Evolutionary conservation across 64 coral and sea anemone genomes (phyloP), one percentile per base, ranked within the genome.

Genomic region (Porites lutea): DNA sequence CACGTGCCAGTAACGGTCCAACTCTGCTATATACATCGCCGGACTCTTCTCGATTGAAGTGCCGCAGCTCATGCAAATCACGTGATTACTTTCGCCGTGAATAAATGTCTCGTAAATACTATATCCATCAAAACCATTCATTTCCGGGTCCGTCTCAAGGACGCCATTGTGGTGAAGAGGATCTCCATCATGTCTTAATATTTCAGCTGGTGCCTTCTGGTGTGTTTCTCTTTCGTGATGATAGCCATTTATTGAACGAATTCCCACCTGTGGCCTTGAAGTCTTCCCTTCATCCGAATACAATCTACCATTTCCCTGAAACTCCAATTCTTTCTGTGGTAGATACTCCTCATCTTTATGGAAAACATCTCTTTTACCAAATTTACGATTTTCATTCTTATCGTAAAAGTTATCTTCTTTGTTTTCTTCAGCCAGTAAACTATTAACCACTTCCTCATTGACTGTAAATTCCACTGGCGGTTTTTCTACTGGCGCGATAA

Each of bases 1-100:
- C 18, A 86, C 81, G 37, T 92, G 90, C 90, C 90, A 92, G 72
- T 92, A 92, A 27, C 82, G 82, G 48, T 92, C 83, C 45, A 92
- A 86, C 58, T 92, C 90, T 43, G 68, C 58, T 27, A 92, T 75
- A 57, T 76, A 92, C 90, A 92, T 71, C 19, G 90, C 82, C 12
- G 57, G 16, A 77, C 78, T 71, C 52, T 86, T 92, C 62, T 78
- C 65, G 71, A 92, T 92, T 59, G 82, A 78, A 10, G 48, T 49
- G 12, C 90, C 82, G 73, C 90, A 92, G 82, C 82, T 86, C 7
- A 82, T 78, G 46, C 90, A 92, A 12, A 87, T 71, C 44, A 92
- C 72, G 16, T 73, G 80, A 44, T 74, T 85, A 52, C 77, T 79
- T 11, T 92, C 90, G 8, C 69, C 90, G n/a, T 74, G 75, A 92